phyloP scores from a whole-genome alignment of 2,888 invertebrate genomes.

The Automeris io region DNA sequence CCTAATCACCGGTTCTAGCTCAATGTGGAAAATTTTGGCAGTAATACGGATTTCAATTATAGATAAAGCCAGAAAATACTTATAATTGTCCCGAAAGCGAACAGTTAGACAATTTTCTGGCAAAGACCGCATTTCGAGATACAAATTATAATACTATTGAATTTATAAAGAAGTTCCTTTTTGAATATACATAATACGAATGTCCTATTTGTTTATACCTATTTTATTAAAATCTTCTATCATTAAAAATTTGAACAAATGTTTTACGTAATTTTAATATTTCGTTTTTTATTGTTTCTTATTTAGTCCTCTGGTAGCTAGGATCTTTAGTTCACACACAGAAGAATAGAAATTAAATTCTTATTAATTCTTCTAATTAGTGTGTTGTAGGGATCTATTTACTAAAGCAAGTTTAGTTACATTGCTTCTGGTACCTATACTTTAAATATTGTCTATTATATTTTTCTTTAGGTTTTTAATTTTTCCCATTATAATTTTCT shows the following conservation, averaged over 20 bases:
- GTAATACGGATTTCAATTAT: slow-evolving; percentile 56
- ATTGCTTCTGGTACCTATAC: no score
- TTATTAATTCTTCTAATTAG: no score
- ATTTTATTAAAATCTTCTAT: neutral
- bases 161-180: slow-evolving; percentile 8
- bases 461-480: no score
- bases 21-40: slow-evolving; percentile 29
- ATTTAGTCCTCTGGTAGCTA: no score
- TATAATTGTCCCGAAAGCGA: slow-evolving; percentile 43
- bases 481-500: no score
- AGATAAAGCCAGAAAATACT: slow-evolving; percentile 47
- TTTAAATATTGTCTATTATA: no score
- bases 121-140: slow-evolving; percentile 10
- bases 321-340: no score
- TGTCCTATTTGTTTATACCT: neutral
- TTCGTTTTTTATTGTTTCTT: no score
- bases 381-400: no score
- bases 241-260: neutral
- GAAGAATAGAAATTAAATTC: no score
- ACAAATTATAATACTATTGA: slow-evolving; percentile 2
- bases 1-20: slow-evolving; percentile 1
- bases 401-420: no score
- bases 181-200: neutral
- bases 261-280: no score
- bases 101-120: slow-evolving; percentile 20